Base-by-base conservation (phyloP, 2,888 invertebrate species). In the Melipona beecheii region DNA sequence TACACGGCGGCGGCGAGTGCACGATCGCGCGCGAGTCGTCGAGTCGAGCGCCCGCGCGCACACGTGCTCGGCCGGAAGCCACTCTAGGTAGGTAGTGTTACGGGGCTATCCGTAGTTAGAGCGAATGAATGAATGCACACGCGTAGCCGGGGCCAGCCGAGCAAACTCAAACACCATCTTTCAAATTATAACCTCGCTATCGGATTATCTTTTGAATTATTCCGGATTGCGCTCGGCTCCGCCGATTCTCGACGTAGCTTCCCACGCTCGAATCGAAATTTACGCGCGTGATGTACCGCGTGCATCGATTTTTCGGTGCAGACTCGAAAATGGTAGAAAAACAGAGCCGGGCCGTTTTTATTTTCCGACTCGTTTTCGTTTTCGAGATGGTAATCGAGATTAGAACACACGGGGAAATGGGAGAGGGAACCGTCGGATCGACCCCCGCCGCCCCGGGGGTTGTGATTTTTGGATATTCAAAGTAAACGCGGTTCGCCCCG, bases 91-190 rank as follows among this genome's bases (percentile, higher is more conserved):
- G 60, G 27, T 60, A 27, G 60, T 77, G 43, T 43, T 31, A 27
- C 27, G 36, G 62, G 31, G 31, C 69, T 73, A 31, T 60, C 27
- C 73, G 11, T 56, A 56, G 75, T 66, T 58, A 27, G 49, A 43
- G 21, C 50, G 68, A 72, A 36, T 68, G 81, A 81, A 78, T 68
- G 82, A 89, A 91, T 78, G 82, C 73, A 78, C 62, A 82, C 73
- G 70, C 81, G 66, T 74, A 75, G 62, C 79, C 78, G 71, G 76
- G 54, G 50, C 84, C 72, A 73, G 79, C 69, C 79, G 79, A 21
- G 49, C 76, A 84, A 92, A 90, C 84, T 91, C 89, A 91, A 91
- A 91, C 84, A 88, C 75, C 86, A 75, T 84, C 90, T 87, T 89
- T 83, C 87, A 82, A 89, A 91, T 89, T 89, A 90, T 87, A 86